Percentiles rank a stretch among this genome's conserved stretches.
phyloP scores from a whole-genome alignment of 2,888 invertebrate species.

The Bedellia somnulentella region DNA sequence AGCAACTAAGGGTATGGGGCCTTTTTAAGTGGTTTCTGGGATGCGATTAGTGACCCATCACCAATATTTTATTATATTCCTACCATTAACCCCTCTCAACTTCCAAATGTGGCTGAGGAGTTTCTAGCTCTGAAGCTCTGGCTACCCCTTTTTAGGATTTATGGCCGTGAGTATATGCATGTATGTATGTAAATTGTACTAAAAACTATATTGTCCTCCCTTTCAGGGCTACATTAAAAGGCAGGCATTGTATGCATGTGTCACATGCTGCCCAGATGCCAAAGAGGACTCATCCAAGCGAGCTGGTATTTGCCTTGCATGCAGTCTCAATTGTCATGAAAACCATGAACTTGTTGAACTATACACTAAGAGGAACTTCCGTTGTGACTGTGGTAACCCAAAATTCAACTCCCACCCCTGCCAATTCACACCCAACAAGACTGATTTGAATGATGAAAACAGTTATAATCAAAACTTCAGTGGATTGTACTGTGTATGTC shows the following conservation, averaged over 20 bases:
- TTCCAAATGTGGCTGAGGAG: no score
- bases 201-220: no score
- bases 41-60: no score
- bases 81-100: no score
- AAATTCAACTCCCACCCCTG: constrained; percentile 72
- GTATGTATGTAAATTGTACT: no score
- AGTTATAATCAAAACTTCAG: constrained; percentile 92
- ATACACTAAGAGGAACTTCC: constrained; percentile 94
- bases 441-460: constrained; percentile 69
- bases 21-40: no score
- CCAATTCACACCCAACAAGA: constrained; percentile 69
- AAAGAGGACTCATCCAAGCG: constrained; percentile 59
- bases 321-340: constrained; percentile 92
- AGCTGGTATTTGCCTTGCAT: constrained; percentile 92
- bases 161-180: no score
- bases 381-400: constrained; percentile 92
- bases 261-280: constrained; percentile 79
- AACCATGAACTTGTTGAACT: constrained; percentile 93
- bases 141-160: no score
- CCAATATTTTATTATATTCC: no score
- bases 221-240: constrained; percentile 86
- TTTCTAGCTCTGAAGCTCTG: no score
- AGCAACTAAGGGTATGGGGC: no score
- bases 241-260: constrained; percentile 93
- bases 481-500: constrained; percentile 90